phyloP scores from a whole-genome alignment of 1,140 invertebrate genomes.

The Macrobrachium rosenbergii region DNA sequence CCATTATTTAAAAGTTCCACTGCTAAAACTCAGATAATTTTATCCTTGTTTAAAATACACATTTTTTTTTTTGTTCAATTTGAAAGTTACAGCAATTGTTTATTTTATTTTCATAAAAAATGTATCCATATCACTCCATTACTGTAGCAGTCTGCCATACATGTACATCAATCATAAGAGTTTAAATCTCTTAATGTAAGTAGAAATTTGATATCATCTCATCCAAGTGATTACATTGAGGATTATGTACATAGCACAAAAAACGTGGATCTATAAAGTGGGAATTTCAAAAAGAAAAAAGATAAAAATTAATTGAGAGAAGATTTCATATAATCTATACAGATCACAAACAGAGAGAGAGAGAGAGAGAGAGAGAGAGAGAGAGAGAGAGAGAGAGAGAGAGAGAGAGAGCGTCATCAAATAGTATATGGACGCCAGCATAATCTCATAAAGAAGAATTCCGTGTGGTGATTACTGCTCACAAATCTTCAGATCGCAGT shows the following conservation, averaged over 20 bases:
- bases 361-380: not conserved
- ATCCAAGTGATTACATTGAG: slow-evolving; percentile 55
- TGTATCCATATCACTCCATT: slow-evolving; percentile 28
- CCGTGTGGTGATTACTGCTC: no score
- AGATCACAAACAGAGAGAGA: not conserved
- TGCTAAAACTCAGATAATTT: slow-evolving; percentile 50
- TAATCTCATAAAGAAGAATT: no score
- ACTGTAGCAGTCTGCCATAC: slow-evolving; percentile 43
- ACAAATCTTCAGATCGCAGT: not conserved
- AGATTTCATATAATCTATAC: no score
- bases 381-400: no score
- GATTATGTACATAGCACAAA: slow-evolving; percentile 31
- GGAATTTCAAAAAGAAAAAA: no score
- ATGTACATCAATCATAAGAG: slow-evolving; percentile 36
- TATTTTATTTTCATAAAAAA: slow-evolving; percentile 57
- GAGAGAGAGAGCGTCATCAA: no score
- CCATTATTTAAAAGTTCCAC: slow-evolving; percentile 24
- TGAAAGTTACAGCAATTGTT: slow-evolving; percentile 30
- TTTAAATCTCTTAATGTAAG: slow-evolving; percentile 23
- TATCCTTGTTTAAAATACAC: slow-evolving; percentile 9
- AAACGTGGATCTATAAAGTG: slow-evolving; percentile 22
- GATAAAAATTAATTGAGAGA: no score
- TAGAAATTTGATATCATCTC: slow-evolving; percentile 62
- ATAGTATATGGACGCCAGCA: no score
- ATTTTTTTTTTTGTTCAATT: slow-evolving; percentile 18